These are phyloP conservation scores for Gobio gobio DNA, from an alignment of 2,113 vertebrate species.

Conservation along the genomic window DNA sequence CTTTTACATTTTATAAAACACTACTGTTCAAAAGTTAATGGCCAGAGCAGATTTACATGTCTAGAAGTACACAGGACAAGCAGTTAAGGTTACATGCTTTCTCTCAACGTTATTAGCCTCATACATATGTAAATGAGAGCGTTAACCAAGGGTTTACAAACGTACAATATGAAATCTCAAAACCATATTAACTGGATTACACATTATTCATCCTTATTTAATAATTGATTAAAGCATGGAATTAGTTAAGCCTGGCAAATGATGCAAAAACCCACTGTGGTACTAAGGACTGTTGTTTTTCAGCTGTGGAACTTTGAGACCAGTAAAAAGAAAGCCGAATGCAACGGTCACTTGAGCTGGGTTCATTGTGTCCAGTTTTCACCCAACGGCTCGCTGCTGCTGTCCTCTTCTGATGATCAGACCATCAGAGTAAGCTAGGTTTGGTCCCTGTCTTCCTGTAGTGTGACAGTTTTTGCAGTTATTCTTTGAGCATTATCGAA, in stretches of 20 bases:
- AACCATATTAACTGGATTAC: no score
- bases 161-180: no score
- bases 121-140: no score
- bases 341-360: constrained; percentile 94
- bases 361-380: constrained; percentile 91
- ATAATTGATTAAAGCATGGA: not conserved
- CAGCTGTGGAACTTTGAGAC: constrained; percentile 91
- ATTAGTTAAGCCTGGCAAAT: not conserved
- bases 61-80: no score
- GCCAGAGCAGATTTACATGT: no score
- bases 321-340: constrained; percentile 88
- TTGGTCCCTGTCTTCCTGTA: not conserved
- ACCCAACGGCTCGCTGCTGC: constrained; percentile 85
- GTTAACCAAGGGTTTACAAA: no score
- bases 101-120: no score
- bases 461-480: not conserved
- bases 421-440: constrained; percentile 85
- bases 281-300: constrained; percentile 52
- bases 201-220: no score
- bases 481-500: not conserved
- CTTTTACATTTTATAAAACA: no score
- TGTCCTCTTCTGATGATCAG: constrained; percentile 95
- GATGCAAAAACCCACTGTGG: not conserved
- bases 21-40: no score
- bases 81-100: no score